phyloP scores from a whole-genome alignment of 2,113 vertebrate genomes.

The Odobenus rosmarus region DNA sequence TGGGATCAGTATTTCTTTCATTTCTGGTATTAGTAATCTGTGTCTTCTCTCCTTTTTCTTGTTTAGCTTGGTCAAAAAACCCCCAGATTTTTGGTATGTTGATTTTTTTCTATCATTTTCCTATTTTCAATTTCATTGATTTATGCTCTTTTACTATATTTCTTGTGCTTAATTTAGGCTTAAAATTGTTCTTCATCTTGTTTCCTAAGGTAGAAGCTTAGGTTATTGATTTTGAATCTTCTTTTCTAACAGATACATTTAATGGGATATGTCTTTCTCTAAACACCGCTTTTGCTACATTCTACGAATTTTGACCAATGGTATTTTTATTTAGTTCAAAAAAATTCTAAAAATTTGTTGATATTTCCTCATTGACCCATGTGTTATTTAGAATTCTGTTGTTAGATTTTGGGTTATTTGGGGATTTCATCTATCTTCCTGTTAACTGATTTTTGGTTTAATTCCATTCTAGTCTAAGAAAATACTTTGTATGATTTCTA shows the following conservation, averaged over 20 bases:
- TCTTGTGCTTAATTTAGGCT: not conserved
- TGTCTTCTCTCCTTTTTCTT: not conserved
- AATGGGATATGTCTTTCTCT: not conserved
- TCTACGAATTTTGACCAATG: not conserved
- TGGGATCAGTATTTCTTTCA: not conserved
- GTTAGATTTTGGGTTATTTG: not conserved
- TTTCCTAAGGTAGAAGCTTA: not conserved
- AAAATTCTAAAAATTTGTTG: not conserved
- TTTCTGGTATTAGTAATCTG: not conserved
- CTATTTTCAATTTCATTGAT: not conserved
- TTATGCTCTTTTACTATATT: not conserved
- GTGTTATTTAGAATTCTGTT: not conserved
- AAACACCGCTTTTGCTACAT: not conserved
- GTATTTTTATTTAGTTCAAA: conserved; percentile 28
- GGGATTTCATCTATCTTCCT: not conserved
- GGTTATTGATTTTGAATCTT: not conserved
- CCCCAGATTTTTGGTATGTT: not conserved
- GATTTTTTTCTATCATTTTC: not conserved
- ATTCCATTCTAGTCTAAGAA: not conserved
- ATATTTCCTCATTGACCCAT: not conserved
- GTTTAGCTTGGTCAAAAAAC: not conserved
- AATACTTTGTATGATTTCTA: not conserved
- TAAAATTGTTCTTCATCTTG: not conserved
- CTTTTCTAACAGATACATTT: not conserved
- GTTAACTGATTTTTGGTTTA: not conserved